A percentile compares a stretch with the other conserved stretches of the same genome.
phyloP scores from a whole-genome alignment of 2,113 vertebrate species.

The Spea bombifrons region DNA sequence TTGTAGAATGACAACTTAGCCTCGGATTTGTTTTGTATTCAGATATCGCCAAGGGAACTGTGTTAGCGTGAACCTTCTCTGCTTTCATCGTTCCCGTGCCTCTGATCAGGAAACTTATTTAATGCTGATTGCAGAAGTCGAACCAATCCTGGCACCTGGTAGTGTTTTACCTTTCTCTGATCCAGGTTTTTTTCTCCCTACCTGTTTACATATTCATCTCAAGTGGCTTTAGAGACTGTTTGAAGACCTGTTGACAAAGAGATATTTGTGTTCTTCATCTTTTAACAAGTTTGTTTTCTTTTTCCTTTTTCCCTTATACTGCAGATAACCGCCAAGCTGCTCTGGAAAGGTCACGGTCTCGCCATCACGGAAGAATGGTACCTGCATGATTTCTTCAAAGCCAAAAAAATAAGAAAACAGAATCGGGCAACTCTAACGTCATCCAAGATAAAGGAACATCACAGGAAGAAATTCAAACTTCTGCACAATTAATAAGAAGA shows the following conservation, averaged over 20 bases:
- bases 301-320: slow-evolving; percentile 58
- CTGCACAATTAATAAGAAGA: neutral
- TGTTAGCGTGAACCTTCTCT: slow-evolving; percentile 61
- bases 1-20: slow-evolving; percentile 53
- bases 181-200: slow-evolving; percentile 62
- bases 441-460: neutral
- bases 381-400: slow-evolving; percentile 73
- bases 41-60: slow-evolving; percentile 59
- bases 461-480: neutral
- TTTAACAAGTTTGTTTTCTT: slow-evolving; percentile 52
- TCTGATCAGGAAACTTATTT: slow-evolving; percentile 72
- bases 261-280: slow-evolving; percentile 52
- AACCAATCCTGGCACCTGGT: slow-evolving; percentile 66
- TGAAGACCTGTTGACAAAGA: slow-evolving; percentile 63
- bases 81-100: slow-evolving; percentile 63
- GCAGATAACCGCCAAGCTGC: slow-evolving; percentile 86
- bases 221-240: slow-evolving; percentile 62
- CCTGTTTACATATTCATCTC: slow-evolving; percentile 73
- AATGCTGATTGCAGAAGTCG: slow-evolving; percentile 70
- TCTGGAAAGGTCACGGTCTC: slow-evolving; percentile 95
- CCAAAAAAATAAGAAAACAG: slow-evolving; percentile 63
- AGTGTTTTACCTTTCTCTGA: slow-evolving; percentile 65
- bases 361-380: slow-evolving; percentile 80
- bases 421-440: neutral
- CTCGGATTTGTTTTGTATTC: slow-evolving; percentile 52